Evolutionary conservation across 1,140 invertebrate species (phyloP).

Genomic region (Homarus americanus): DNA sequence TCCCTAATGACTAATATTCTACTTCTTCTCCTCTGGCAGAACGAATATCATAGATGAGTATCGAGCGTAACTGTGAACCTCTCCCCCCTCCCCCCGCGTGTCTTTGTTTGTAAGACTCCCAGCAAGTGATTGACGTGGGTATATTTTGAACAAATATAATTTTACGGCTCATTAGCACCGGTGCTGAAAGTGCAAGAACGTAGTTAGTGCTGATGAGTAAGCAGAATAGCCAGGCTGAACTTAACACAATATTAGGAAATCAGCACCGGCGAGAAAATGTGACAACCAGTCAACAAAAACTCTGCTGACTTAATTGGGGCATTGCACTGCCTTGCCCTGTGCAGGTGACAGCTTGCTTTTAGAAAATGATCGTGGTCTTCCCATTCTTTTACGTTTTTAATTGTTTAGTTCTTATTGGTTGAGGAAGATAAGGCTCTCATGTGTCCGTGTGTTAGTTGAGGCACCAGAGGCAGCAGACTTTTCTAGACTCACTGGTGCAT

Average conservation of each 20-base stretch:
- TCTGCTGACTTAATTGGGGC: constrained; percentile 27
- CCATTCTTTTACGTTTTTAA: constrained; percentile 1
- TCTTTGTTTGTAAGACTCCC: too few species aligned
- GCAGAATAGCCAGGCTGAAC: neutral
- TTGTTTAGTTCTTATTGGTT: neutral
- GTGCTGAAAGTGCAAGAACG: neutral
- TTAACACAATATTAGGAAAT: neutral
- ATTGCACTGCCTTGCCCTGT: constrained; percentile 39
- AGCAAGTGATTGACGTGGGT: too few species aligned
- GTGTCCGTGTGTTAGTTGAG: neutral
- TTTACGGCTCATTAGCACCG: too few species aligned
- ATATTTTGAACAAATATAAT: too few species aligned
- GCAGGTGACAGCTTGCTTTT: constrained; percentile 11
- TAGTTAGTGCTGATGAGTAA: neutral
- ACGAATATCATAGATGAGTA: too few species aligned
- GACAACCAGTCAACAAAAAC: neutral
- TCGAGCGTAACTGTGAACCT: too few species aligned
- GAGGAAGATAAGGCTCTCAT: neutral
- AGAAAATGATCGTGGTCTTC: constrained; percentile 25
- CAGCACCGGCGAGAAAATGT: constrained; percentile 1
- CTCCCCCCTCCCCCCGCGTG: too few species aligned
- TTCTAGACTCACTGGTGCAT: neutral
- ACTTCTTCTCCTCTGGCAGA: too few species aligned
- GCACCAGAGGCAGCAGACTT: neutral
- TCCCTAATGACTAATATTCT: too few species aligned